A percentile compares a stretch with the other conserved stretches of the same genome.
These are phyloP conservation scores for Gracilinanus agilis DNA, from an alignment of 2,113 vertebrate genomes.

Conservation along the genomic window DNA sequence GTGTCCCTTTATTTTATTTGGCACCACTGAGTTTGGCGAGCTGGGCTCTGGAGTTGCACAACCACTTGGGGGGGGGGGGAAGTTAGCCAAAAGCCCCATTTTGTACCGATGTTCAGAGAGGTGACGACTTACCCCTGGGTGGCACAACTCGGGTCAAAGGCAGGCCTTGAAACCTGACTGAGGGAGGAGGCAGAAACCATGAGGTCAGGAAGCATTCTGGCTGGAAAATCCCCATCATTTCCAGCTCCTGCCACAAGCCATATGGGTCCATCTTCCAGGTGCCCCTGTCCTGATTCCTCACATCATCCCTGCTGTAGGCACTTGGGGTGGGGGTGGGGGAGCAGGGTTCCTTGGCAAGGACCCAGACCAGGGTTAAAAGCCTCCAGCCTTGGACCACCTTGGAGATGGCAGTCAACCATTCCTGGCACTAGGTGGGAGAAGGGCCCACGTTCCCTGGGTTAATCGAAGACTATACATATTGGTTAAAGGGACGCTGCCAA, in stretches of 20 bases:
- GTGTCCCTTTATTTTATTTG: too few species aligned
- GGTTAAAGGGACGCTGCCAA: rapidly evolving
- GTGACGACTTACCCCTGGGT: not conserved
- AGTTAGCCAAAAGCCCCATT: not conserved
- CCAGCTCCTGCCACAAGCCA: too few species aligned
- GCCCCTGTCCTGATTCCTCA: not conserved
- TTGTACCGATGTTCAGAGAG: not conserved
- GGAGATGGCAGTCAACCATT: not conserved
- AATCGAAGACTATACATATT: not conserved
- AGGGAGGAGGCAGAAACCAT: too few species aligned
- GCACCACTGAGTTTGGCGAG: not conserved
- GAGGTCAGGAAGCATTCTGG: too few species aligned
- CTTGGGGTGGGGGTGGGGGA: too few species aligned
- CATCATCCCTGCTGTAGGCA: not conserved
- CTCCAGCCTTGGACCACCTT: not conserved
- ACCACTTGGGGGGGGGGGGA: not conserved
- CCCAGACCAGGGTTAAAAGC: not conserved
- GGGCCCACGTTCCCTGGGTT: not conserved
- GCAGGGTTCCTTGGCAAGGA: not conserved
- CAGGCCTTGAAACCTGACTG: not conserved
- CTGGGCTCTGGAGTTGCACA: not conserved
- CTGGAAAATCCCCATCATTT: too few species aligned
- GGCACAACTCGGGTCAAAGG: not conserved
- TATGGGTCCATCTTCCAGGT: not conserved
- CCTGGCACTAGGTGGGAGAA: not conserved